Base-by-base conservation (phyloP, 2,113 vertebrate genomes). In the Lagopus leucura region DNA sequence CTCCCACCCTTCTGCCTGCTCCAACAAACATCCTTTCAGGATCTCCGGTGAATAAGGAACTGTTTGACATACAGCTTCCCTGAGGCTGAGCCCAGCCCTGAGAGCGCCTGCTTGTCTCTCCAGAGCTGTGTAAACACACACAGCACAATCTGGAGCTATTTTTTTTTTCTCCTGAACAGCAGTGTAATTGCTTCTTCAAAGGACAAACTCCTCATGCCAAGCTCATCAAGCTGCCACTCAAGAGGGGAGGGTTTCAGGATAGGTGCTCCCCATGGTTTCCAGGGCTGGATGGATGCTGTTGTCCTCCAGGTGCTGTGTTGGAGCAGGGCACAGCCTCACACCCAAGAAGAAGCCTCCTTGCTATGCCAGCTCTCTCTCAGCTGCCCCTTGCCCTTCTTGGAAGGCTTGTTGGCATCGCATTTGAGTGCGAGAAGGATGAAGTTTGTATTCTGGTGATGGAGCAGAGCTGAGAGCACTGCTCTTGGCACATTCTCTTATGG, bases 141-240 rank as follows among this genome's bases (percentile, higher is more conserved):
- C 6, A 1, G 72, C 52, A 38, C 72, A 88, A 73, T 40, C 73
- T 4, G 2, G 65, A 80, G 81, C 50, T 78, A 72, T 92, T 92
- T 50, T 73, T 55, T 38, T 75, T 92, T 36, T 67, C 50, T 38
- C 65, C 89, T 15, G 6, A 60, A 61, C 20, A 89, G 63, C 83
- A 89, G 71, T 61, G 12, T 71, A 95, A 94, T 92, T 88, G 61
- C 27, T 89, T 76, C 92, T 96, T 96, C 94, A 94, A 95, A 97
- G 75, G 81, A 52, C 90, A 74, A 85, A 3, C 40, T 84, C 79
- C 85, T 82, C 81, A 15, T 1, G 58, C 78, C 45, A 60, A 94
- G 91, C 88, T 94, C 94, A 95, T 88, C 94, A 91, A 92, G 74
- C 88, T 94, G 90, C 86, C 90, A 82, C 54, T 96, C 76, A 83